Conservation (phyloP, 2,888 invertebrate species). For the Drosophila macrospina region DNA sequence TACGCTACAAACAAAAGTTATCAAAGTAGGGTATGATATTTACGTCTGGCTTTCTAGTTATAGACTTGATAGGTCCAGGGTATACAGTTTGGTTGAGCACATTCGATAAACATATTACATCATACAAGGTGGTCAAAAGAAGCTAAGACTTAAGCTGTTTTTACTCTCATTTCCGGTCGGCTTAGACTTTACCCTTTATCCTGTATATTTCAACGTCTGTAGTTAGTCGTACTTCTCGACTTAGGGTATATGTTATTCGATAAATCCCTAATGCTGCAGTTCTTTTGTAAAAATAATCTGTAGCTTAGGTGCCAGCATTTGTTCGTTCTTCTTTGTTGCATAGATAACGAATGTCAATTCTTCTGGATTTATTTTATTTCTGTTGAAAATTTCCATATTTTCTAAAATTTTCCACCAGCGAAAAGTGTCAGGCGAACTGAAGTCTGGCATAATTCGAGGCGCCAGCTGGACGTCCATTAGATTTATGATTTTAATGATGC, state of each 20-base stretch:
- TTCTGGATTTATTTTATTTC: not conserved
- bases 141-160: too few species aligned
- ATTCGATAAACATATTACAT: too few species aligned
- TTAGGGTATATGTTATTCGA: not conserved
- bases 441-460: slow-evolving; percentile 53
- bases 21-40: not conserved
- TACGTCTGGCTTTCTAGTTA: too few species aligned
- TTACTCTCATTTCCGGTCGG: not conserved
- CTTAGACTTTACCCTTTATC: not conserved
- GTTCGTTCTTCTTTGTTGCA: not conserved
- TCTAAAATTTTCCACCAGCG: not conserved
- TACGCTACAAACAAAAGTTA: not conserved
- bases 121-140: too few species aligned
- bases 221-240: not conserved
- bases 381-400: not conserved
- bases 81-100: not conserved
- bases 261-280: not conserved
- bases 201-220: too few species aligned
- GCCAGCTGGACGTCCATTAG: slow-evolving; percentile 63
- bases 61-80: not conserved
- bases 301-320: not conserved
- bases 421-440: slow-evolving; percentile 6
- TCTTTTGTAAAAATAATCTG: not conserved
- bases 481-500: slow-evolving; percentile 73
- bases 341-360: not conserved